A percentile compares a stretch with the other conserved stretches of the same genome.
Conservation (phyloP, 1,140 invertebrate genomes). For the Venustaconcha ellipsiformis region DNA sequence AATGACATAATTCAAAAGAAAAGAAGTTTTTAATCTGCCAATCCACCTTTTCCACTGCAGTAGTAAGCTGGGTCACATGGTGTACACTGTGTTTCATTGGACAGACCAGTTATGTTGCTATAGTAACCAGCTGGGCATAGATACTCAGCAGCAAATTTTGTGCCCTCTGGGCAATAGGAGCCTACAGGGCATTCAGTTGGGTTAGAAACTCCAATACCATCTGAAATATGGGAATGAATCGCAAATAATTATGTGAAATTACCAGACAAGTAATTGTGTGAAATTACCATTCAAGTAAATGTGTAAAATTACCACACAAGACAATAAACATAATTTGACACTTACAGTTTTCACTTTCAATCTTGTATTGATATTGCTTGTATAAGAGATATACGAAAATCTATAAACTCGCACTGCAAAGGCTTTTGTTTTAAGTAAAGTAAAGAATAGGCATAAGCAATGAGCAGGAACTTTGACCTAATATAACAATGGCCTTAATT, state of each 20-base stretch:
- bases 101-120: conserved; percentile 58
- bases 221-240: conserved; percentile 4
- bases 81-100: conserved; percentile 52
- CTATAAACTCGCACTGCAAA: not conserved
- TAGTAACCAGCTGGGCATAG: conserved; percentile 58
- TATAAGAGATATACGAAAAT: not conserved
- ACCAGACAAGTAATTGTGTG: no score
- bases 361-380: no score
- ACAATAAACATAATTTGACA: not conserved
- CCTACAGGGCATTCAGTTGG: conserved; percentile 60
- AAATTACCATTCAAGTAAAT: not conserved
- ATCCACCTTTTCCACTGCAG: conserved; percentile 62
- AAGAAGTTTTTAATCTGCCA: no score
- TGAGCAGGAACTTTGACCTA: not conserved
- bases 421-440: not conserved
- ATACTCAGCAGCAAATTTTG: conserved; percentile 50
- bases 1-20: no score
- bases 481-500: not conserved
- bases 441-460: not conserved
- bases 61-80: conserved; percentile 60
- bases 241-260: no score
- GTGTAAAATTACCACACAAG: not conserved
- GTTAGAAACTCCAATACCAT: conserved; percentile 62
- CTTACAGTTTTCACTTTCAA: no score
- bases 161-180: conserved; percentile 62